A percentile compares a stretch with the other conserved stretches of the same genome.
Evolutionary conservation across 2,113 vertebrate genomes (phyloP).

Genomic region (Pterocles gutturalis): DNA sequence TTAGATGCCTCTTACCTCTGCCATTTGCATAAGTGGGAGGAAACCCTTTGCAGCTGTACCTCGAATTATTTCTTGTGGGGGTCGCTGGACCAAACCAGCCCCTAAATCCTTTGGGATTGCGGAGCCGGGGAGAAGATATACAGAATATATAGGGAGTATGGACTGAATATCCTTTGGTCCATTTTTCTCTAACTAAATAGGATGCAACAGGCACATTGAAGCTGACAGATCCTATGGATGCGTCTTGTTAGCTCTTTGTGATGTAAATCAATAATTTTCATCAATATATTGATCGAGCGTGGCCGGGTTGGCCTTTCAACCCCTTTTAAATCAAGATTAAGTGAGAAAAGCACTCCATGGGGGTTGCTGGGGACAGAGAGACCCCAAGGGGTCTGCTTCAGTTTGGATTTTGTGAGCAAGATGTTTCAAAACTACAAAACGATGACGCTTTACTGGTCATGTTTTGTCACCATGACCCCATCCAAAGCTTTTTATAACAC

Average conservation of each 20-base stretch:
- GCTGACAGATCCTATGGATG: not conserved
- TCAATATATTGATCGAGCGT: not conserved
- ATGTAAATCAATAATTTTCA: not conserved
- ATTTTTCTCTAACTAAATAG: not conserved
- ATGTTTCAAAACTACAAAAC: fast-evolving
- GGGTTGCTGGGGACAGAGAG: not conserved
- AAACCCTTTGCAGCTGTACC: constrained; percentile 60
- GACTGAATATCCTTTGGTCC: fast-evolving
- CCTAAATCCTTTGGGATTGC: not conserved
- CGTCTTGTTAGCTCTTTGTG: not conserved
- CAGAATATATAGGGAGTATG: fast-evolving
- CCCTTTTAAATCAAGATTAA: constrained; percentile 6
- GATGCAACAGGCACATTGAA: fast-evolving
- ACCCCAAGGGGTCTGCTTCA: not conserved
- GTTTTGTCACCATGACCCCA: not conserved
- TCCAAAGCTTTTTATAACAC: not conserved
- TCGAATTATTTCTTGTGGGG: constrained; percentile 47
- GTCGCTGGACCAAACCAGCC: not conserved
- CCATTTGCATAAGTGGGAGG: constrained; percentile 77
- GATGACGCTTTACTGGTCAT: not conserved
- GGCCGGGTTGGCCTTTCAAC: not conserved
- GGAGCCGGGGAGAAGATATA: fast-evolving
- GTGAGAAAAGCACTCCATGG: not conserved
- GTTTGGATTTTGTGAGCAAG: not conserved
- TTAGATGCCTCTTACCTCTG: constrained; percentile 78